A percentile compares a stretch with the other conserved stretches of the same genome.
Evolutionary conservation across 2,797 vertebrate genomes (phyloP).

Genomic region (Acestrorhynchus altus): DNA sequence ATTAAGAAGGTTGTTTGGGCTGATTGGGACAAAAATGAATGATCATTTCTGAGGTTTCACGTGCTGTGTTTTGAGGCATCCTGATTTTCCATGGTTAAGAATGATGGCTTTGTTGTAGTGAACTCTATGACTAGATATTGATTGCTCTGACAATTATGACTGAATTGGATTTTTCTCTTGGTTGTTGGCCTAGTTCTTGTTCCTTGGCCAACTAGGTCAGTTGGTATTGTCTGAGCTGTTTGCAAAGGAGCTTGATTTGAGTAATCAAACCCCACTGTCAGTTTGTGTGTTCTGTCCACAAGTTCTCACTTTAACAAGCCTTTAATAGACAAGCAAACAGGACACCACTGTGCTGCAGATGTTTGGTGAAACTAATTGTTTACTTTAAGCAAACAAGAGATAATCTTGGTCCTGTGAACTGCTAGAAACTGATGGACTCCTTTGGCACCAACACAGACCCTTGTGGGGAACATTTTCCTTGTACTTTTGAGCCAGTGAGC

Average conservation of each 20-base stretch:
- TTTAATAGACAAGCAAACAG: slow-evolving; percentile 30
- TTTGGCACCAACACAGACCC: not conserved
- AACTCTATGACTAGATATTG: not conserved
- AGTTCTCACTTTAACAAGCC: slow-evolving; percentile 21
- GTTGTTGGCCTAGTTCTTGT: not conserved
- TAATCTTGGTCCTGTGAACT: not conserved
- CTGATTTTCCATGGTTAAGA: not conserved
- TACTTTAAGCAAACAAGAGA: slow-evolving; percentile 27
- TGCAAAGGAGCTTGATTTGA: not conserved
- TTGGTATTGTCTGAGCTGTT: not conserved
- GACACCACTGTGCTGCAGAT: slow-evolving; percentile 26
- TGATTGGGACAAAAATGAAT: slow-evolving; percentile 2
- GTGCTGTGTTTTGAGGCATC: not conserved
- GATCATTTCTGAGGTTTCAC: not conserved
- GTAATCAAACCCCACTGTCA: not conserved
- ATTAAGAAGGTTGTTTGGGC: not conserved
- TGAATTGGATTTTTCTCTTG: not conserved
- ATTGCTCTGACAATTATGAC: not conserved
- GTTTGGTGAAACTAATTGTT: slow-evolving; percentile 3
- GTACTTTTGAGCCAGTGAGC: not conserved
- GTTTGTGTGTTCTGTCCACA: slow-evolving; percentile 18
- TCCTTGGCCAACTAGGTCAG: not conserved
- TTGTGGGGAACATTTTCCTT: not conserved
- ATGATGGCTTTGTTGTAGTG: too few species aligned
- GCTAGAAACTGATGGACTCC: not conserved